Percentiles rank a stretch among this genome's conserved stretches.
phyloP scores from a whole-genome alignment of 2,113 vertebrate species.

The Abramis brama region DNA sequence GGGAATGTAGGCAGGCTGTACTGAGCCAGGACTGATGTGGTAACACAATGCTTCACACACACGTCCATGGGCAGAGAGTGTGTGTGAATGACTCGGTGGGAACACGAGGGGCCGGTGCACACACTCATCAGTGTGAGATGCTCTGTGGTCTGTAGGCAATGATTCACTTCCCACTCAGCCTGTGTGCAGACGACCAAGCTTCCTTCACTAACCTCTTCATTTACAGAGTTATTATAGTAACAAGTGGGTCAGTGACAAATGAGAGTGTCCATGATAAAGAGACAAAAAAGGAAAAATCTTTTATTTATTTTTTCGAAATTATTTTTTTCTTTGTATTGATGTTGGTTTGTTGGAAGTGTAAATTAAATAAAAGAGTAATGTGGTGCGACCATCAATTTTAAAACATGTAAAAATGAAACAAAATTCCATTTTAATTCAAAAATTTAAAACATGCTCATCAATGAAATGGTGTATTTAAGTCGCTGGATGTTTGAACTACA shows the following conservation, averaged over 20 bases:
- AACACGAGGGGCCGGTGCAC: conserved; percentile 11
- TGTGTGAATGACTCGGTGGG: conserved; percentile 26
- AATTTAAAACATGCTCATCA: not conserved
- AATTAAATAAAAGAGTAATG: not conserved
- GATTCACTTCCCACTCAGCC: conserved; percentile 50
- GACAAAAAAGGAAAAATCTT: not conserved
- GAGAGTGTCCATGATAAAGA: not conserved
- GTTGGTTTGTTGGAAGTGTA: not conserved
- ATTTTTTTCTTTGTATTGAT: not conserved
- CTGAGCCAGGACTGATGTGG: conserved; percentile 30
- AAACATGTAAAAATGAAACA: not conserved
- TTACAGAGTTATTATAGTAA: conserved; percentile 2
- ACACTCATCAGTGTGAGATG: conserved; percentile 24
- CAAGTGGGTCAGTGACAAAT: conserved; percentile 23
- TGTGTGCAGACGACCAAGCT: conserved; percentile 25
- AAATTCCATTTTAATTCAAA: not conserved
- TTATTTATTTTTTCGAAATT: no score
- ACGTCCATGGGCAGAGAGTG: conserved; percentile 39
- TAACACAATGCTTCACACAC: conserved; percentile 35
- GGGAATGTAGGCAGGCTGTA: conserved; percentile 30
- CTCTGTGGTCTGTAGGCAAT: conserved; percentile 41
- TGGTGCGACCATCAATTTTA: not conserved
- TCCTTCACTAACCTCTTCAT: conserved; percentile 6
- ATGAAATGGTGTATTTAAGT: not conserved
- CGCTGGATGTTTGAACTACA: not conserved